These are phyloP conservation scores for Pimpla rufipes DNA, from an alignment of 2,888 invertebrate species.

Conservation along the genomic window DNA sequence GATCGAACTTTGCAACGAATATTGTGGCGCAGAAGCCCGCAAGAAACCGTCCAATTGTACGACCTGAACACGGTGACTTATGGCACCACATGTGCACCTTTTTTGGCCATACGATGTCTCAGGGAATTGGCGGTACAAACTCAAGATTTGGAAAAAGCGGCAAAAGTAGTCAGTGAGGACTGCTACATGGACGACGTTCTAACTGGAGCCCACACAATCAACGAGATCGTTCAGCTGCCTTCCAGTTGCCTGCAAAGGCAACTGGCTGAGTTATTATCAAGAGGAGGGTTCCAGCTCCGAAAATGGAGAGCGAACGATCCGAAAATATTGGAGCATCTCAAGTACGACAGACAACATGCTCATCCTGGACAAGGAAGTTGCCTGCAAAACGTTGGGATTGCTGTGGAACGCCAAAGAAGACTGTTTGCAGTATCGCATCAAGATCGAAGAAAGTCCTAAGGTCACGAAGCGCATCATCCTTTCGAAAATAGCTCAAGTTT, in stretches of 20 bases:
- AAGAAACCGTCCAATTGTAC: conserved; percentile 33
- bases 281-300: conserved; percentile 2
- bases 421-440: conserved; percentile 29
- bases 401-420: conserved; percentile 54
- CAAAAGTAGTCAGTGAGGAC: conserved; percentile 41
- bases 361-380: conserved; percentile 40
- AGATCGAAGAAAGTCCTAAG: neutral
- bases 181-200: conserved; percentile 65
- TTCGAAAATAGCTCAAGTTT: conserved; percentile 53
- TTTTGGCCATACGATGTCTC: conserved; percentile 59
- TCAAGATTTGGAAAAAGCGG: conserved; percentile 21
- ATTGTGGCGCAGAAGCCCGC: conserved; percentile 46
- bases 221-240: conserved; percentile 5
- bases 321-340: conserved; percentile 35
- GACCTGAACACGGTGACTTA: conserved; percentile 59
- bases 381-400: conserved; percentile 58
- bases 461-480: conserved; percentile 49
- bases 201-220: conserved; percentile 33
- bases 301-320: conserved; percentile 52
- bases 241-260: too few relatives aligned
- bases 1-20: conserved; percentile 49
- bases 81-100: conserved; percentile 55
- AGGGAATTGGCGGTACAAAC: conserved; percentile 12
- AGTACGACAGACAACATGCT: conserved; percentile 44
- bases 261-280: conserved; percentile 5